phyloP scores from a whole-genome alignment of 2,113 vertebrate species.

The Zosterops pallidus region DNA sequence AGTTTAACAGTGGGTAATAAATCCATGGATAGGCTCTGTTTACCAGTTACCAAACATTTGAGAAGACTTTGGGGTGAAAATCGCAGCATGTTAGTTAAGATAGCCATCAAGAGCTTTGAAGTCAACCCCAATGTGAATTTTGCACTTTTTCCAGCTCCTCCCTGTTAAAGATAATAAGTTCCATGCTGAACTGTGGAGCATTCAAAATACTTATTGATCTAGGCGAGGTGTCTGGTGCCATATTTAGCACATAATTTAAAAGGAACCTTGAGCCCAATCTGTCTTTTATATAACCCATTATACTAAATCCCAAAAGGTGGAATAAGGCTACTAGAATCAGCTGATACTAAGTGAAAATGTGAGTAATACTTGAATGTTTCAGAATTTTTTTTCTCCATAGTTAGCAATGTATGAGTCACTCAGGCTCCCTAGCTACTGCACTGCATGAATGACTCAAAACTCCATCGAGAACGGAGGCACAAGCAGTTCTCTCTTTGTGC shows the following conservation, averaged over 20 bases:
- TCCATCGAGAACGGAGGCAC: conserved; percentile 57
- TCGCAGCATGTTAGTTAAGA: neutral
- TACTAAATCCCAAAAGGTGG: conserved; percentile 60
- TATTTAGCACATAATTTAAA: conserved; percentile 39
- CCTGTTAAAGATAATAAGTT: conserved; percentile 39
- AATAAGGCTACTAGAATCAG: conserved; percentile 69
- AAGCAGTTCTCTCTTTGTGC: conserved; percentile 64
- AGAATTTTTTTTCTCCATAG: conserved; percentile 67
- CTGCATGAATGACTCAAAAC: conserved; percentile 75
- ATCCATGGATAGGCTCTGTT: neutral
- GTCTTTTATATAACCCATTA: conserved; percentile 48
- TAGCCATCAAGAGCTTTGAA: neutral
- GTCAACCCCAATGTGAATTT: neutral
- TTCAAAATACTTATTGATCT: conserved; percentile 43
- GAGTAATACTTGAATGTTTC: conserved; percentile 72
- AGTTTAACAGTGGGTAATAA: neutral
- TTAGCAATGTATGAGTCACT: conserved; percentile 75
- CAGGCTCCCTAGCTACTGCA: conserved; percentile 65
- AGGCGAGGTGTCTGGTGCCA: conserved; percentile 30
- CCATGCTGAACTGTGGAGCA: conserved; percentile 33
- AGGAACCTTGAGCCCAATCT: conserved; percentile 21
- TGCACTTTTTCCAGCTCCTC: neutral
- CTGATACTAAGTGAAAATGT: conserved; percentile 63
- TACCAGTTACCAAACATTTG: neutral
- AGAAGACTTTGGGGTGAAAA: neutral